These are phyloP conservation scores for Limnephilus auricula DNA, from an alignment of 2,888 invertebrate genomes.

Conservation along the genomic window DNA sequence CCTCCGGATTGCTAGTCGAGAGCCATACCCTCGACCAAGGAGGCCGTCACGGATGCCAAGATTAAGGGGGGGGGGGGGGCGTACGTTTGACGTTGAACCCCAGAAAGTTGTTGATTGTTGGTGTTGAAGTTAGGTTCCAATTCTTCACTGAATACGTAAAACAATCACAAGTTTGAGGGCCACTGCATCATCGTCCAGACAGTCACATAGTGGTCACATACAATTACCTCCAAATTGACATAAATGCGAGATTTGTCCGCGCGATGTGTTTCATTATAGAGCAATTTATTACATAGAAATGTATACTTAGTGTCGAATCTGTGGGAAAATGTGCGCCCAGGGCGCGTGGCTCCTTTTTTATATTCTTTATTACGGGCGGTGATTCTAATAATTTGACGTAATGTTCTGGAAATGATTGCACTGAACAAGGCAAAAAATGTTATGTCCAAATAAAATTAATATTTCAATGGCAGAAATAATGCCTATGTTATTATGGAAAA, in stretches of 20 bases:
- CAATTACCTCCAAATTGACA: conserved; percentile 56
- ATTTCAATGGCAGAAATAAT: not conserved
- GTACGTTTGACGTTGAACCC: not conserved
- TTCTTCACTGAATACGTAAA: not conserved
- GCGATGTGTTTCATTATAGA: conserved; percentile 49
- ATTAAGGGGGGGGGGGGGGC: no score
- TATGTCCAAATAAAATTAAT: not conserved
- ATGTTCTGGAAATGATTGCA: not conserved
- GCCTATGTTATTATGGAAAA: not conserved
- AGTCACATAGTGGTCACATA: conserved; percentile 34
- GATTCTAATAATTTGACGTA: conserved; percentile 5
- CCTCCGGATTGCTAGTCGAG: no score
- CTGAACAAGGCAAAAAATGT: not conserved
- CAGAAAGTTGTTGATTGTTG: not conserved
- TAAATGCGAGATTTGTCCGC: conserved; percentile 55
- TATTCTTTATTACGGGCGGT: not conserved
- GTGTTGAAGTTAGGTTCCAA: not conserved
- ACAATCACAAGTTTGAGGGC: not conserved
- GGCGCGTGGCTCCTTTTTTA: conserved; percentile 45
- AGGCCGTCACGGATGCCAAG: no score
- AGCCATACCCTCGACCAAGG: no score
- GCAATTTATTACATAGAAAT: conserved; percentile 31
- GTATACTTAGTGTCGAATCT: conserved; percentile 22
- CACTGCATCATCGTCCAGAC: conserved; percentile 13
- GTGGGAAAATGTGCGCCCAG: conserved; percentile 51